Base-by-base conservation (phyloP, 2,888 invertebrate genomes). In the Philaethria dido region DNA sequence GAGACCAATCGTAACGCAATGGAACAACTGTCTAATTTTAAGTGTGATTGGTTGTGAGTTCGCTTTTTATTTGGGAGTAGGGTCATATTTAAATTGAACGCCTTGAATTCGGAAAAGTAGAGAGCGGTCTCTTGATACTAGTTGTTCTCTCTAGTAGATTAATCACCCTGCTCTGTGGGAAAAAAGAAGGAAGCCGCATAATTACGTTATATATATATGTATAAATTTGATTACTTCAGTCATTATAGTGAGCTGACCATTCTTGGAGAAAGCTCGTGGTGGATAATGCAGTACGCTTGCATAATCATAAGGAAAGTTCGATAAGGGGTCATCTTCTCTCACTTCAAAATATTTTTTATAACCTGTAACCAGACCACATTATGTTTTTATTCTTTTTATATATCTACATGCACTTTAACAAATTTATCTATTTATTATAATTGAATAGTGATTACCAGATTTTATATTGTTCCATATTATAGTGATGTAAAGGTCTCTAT, bases 211-310 rank as follows among this genome's bases (percentile, higher is more conserved):
- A n/a, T n/a, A n/a, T n/a, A n/a, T n/a, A 16, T 42, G 11, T 22
- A 14, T n/a, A 47, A 4, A 36, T 39, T 45, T 11, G 25, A 77
- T 80, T 80, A 96, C 96, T 93, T 93, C 93, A 0, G 95, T 85
- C 33, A 94, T 78, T 65, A 97, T 95, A 0, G 97, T 97, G 0
- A 94, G 88, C 74, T 93, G 88, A 14, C 95, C 95, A 78, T 97
- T 97, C 69, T 81, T 93, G 16, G 96, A 95, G 84, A 97, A 97
- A 0, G 97, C 96, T 65, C 94, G 93, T 0, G 93, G 85, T 0
- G 96, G 96, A 79, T 97, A 97, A 81, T 97, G 97, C 92, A 97
- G 94, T 0, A 97, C 95, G 72, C 96, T 96, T 9, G 93, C 89
- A 78, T 95, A 96, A 81, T 97, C 97, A 77, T 97, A 97, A 0